Evolutionary conservation across 1,140 invertebrate genomes (phyloP), one percentile per base, ranked within the genome.

Genomic region (Periplaneta americana): DNA sequence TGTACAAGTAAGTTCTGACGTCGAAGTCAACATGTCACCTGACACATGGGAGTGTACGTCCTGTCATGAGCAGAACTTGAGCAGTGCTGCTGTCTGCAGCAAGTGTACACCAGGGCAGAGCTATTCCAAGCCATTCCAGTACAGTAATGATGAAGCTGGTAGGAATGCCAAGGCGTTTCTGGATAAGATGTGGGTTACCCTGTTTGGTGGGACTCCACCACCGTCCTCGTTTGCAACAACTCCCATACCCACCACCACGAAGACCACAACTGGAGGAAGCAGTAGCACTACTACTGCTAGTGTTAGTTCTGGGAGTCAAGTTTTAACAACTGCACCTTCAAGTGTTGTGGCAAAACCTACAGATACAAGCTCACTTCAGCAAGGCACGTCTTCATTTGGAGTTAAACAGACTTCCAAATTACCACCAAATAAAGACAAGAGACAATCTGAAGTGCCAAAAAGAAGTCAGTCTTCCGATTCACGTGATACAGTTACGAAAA

Each of bases 31-130:
- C 85, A 85, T 89, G 37, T 86, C 89, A 37, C 80, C 85, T 2
- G 88, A 89, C 82, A 88, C 89, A 79, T 95, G 94, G 93, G 91
- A 93, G 81, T 95, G 94, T 88, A 84, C 87, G 15, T 88, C 87
- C 74, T 95, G 94, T 87, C 90, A 92, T 88, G 88, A 94, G 3
- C 87, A 88, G 77, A 95, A 95, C 87, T 90, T 92, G 57, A 84
- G 87, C 31, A 87, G 87, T 15, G 87, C 87, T 32, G 83, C 83
- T 6, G 93, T 91, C 82, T 95, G 94, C 87, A 87, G 90, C 8
- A 92, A 92, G 15, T 95, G 93, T 87, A 89, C 90, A 83, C 87
- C 90, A 32, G 86, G 92, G 84, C 57, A 87, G 15, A 28, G 22
- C 17, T 9, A 13, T 13, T 32, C 35, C 18, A 28, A 82, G 2